These are phyloP conservation scores for Oriolus oriolus DNA, from an alignment of 2,113 vertebrate genomes.

Conservation along the genomic window DNA sequence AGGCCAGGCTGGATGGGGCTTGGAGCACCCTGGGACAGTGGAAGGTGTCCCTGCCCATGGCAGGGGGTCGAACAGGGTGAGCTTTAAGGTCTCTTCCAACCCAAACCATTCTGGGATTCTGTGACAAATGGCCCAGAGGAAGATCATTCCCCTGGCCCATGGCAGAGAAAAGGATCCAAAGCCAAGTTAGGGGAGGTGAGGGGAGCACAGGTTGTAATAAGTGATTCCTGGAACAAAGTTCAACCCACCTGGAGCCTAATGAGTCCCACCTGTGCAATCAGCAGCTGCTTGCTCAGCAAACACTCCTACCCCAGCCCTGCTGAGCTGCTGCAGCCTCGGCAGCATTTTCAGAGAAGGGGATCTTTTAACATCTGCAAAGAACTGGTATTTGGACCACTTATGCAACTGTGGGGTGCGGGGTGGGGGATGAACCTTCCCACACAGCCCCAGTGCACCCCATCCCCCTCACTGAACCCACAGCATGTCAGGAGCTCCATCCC, in stretches of 20 bases:
- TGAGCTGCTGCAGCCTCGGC: accelerated
- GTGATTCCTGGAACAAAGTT: conserved; percentile 11
- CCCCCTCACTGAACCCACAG: neutral
- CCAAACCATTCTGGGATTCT: neutral
- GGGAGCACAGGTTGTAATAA: neutral
- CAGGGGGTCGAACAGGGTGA: accelerated
- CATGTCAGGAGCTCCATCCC: neutral
- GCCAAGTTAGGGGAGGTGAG: neutral
- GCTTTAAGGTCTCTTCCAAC: neutral
- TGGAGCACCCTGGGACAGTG: neutral
- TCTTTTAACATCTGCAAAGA: neutral
- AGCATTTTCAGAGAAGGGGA: neutral
- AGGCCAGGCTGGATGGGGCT: accelerated
- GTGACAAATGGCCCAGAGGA: neutral
- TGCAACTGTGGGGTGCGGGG: accelerated
- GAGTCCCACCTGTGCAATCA: conserved; percentile 22
- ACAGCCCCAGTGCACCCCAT: neutral
- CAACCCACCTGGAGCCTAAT: neutral
- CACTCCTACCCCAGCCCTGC: neutral
- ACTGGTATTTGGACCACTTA: neutral
- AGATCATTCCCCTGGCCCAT: neutral
- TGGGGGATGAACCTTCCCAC: neutral
- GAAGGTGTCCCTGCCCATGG: neutral
- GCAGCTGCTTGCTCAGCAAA: conserved; percentile 49
- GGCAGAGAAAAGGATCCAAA: neutral